phyloP scores from a whole-genome alignment of 2,797 vertebrate genomes.

The Platyrinchus mystaceus region DNA sequence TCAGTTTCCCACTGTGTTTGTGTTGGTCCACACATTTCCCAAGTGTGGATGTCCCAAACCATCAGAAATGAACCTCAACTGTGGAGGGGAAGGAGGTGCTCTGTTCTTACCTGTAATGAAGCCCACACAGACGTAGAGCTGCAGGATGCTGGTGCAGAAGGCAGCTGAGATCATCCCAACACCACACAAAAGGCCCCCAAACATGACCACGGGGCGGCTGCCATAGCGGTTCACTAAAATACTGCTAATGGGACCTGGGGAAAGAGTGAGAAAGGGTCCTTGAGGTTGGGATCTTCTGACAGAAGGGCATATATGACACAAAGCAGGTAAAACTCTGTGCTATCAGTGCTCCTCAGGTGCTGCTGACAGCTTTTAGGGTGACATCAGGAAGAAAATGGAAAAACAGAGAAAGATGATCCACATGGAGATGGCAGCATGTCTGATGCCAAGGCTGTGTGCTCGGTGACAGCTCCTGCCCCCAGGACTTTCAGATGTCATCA shows the following conservation, averaged over 20 bases:
- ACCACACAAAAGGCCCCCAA: constrained; percentile 80
- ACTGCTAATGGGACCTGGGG: constrained; percentile 82
- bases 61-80: neutral
- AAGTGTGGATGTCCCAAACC: neutral
- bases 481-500: neutral
- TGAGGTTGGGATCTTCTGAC: neutral
- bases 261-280: neutral
- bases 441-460: fast-evolving
- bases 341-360: neutral
- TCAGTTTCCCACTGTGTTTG: fast-evolving
- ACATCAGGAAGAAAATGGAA: neutral
- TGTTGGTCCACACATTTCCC: neutral
- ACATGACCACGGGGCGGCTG: constrained; percentile 83
- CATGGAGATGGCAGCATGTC: neutral
- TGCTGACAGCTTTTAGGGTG: neutral
- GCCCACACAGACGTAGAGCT: constrained; percentile 83
- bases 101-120: constrained; percentile 81
- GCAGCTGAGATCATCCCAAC: constrained; percentile 80
- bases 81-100: neutral
- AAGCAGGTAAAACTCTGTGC: neutral
- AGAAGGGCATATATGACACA: neutral
- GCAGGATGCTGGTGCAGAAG: constrained; percentile 81
- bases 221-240: constrained; percentile 80
- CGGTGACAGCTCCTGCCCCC: neutral
- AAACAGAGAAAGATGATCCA: neutral